These are phyloP conservation scores for Neodon shergylaensis DNA, from an alignment of 2,113 vertebrate species.

Conservation along the genomic window DNA sequence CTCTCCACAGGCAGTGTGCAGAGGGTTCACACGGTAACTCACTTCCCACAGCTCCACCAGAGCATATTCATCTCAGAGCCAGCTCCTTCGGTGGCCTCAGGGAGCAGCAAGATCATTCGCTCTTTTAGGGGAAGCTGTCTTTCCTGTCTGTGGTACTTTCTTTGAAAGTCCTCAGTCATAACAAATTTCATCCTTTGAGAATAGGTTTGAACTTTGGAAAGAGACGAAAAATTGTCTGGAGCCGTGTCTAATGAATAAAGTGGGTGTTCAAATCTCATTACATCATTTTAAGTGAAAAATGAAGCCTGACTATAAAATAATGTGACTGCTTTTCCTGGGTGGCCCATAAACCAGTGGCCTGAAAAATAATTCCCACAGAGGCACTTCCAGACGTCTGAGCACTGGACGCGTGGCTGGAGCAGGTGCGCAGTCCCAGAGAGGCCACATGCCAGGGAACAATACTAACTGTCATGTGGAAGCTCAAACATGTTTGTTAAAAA, in stretches of 20 bases:
- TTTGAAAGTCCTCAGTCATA: constrained; percentile 64
- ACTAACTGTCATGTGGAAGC: constrained; percentile 54
- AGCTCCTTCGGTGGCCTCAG: constrained; percentile 1
- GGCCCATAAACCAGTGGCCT: constrained; percentile 70
- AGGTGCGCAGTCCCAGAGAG: neutral
- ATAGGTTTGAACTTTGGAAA: constrained; percentile 75
- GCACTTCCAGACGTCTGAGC: constrained; percentile 28
- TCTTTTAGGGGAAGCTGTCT: neutral
- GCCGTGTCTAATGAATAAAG: constrained; percentile 75
- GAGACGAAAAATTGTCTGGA: constrained; percentile 65
- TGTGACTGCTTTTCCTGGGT: constrained; percentile 74
- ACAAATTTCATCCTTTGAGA: constrained; percentile 72
- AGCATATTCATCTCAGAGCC: neutral
- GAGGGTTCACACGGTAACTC: neutral
- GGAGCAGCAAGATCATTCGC: neutral
- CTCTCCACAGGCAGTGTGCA: neutral
- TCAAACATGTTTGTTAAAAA: constrained; percentile 57
- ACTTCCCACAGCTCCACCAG: neutral
- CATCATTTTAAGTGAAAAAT: constrained; percentile 77
- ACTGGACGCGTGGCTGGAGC: neutral
- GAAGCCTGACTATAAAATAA: constrained; percentile 79
- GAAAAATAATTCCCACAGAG: constrained; percentile 62
- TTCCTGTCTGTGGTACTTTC: constrained; percentile 53
- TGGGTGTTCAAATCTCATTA: constrained; percentile 77
- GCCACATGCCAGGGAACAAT: constrained; percentile 3